phyloP scores from a whole-genome alignment of 2,888 invertebrate genomes.

The Lucinisca nassula region DNA sequence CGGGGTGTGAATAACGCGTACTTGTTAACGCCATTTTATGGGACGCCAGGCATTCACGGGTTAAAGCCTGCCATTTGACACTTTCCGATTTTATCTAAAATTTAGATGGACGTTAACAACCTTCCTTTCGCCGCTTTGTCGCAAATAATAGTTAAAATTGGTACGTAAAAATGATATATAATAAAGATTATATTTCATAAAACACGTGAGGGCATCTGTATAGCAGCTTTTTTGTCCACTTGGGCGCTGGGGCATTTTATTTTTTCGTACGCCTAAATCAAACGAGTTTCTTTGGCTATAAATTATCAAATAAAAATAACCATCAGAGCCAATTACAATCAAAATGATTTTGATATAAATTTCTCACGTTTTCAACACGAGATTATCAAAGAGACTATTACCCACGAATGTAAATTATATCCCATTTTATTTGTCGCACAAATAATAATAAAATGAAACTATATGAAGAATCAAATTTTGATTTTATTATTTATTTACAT shows the following conservation, averaged over 20 bases:
- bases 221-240: neutral
- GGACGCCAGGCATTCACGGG: neutral
- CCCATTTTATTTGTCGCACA: neutral
- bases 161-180: conserved; percentile 11
- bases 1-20: no score
- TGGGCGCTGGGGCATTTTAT: neutral
- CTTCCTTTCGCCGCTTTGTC: neutral
- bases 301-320: conserved; percentile 19
- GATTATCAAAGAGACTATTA: neutral
- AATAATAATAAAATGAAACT: conserved; percentile 16
- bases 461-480: neutral
- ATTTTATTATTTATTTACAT: neutral
- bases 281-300: neutral
- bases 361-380: conserved; percentile 56
- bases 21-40: neutral
- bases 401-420: neutral
- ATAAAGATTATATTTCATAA: conserved; percentile 16
- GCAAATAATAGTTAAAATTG: conserved; percentile 1
- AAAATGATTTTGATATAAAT: conserved; percentile 54
- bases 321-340: conserved; percentile 40
- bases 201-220: neutral
- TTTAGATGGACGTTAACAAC: conserved; percentile 7
- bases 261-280: neutral
- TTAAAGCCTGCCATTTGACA: neutral
- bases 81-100: neutral